These are phyloP conservation scores for Petrocephalus zakoni DNA, from an alignment of 2,113 vertebrate species.

Conservation along the genomic window DNA sequence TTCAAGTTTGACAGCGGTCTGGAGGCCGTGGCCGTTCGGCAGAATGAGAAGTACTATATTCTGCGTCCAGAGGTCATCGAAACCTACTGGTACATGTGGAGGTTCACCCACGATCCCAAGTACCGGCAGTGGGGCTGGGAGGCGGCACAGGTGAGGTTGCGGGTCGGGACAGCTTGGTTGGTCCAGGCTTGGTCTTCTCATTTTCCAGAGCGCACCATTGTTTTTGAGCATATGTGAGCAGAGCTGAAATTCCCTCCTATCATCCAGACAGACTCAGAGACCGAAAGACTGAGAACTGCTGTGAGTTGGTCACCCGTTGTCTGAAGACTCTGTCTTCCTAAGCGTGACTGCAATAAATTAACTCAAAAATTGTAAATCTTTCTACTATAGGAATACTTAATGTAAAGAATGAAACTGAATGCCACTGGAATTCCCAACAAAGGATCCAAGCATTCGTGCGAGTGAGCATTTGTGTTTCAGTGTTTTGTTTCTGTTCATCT, in stretches of 20 bases:
- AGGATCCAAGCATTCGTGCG: background rate
- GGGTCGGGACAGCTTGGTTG: background rate
- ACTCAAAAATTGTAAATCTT: background rate
- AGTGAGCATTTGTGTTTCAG: background rate
- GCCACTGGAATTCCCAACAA: background rate
- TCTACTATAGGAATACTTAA: background rate
- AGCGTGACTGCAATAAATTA: background rate
- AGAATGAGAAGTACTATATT: slow-evolving; percentile 79
- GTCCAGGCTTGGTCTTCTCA: background rate
- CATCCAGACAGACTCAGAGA: background rate
- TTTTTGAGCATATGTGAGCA: background rate
- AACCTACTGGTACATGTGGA: slow-evolving; percentile 80
- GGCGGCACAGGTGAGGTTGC: slow-evolving; percentile 63
- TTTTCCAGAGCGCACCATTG: background rate
- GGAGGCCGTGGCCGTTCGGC: slow-evolving; percentile 72
- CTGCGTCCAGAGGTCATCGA: slow-evolving; percentile 76
- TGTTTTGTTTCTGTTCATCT: background rate
- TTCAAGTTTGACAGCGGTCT: slow-evolving; percentile 77
- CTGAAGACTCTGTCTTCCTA: background rate
- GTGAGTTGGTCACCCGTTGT: background rate
- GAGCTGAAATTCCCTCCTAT: background rate
- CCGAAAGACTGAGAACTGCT: background rate
- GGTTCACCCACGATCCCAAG: slow-evolving; percentile 75
- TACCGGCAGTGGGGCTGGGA: slow-evolving; percentile 81
- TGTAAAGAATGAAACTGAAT: background rate